Conservation (phyloP, 2,888 invertebrate species). For the Oithona nana region DNA sequence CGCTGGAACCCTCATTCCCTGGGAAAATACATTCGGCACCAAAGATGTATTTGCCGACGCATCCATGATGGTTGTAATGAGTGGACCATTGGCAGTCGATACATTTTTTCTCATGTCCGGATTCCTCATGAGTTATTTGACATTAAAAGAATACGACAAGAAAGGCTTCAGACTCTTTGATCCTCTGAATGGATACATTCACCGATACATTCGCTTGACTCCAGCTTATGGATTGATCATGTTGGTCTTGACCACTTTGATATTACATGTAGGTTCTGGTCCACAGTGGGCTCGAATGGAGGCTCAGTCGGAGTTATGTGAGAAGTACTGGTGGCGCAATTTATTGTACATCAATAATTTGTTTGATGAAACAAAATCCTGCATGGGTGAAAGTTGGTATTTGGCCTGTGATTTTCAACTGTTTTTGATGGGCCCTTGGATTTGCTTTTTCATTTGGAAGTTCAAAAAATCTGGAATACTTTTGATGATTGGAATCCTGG, state of each 20-base stretch:
- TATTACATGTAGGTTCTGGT: neutral
- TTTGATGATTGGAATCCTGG: neutral
- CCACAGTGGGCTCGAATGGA: neutral
- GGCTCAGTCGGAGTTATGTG: neutral
- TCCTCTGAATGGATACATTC: neutral
- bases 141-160: conserved; percentile 6
- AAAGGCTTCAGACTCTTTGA: neutral
- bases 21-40: neutral
- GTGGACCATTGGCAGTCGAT: conserved; percentile 3
- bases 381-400: conserved; percentile 12
- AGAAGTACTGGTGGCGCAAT: conserved; percentile 7
- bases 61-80: neutral
- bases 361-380: neutral
- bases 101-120: conserved; percentile 8
- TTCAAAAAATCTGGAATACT: neutral
- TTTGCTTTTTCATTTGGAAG: neutral
- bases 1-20: neutral
- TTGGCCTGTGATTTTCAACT: conserved; percentile 10
- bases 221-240: conserved; percentile 7
- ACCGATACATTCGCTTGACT: conserved; percentile 10
- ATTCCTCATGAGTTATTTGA: conserved; percentile 3
- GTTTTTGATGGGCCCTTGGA: neutral
- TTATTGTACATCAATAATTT: conserved; percentile 13
- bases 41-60: conserved; percentile 3
- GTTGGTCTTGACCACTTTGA: neutral